A percentile compares a stretch with the other conserved stretches of the same genome.
Evolutionary conservation across 2,888 invertebrate genomes (phyloP).

Genomic region (Leptura quadrifasciata): DNA sequence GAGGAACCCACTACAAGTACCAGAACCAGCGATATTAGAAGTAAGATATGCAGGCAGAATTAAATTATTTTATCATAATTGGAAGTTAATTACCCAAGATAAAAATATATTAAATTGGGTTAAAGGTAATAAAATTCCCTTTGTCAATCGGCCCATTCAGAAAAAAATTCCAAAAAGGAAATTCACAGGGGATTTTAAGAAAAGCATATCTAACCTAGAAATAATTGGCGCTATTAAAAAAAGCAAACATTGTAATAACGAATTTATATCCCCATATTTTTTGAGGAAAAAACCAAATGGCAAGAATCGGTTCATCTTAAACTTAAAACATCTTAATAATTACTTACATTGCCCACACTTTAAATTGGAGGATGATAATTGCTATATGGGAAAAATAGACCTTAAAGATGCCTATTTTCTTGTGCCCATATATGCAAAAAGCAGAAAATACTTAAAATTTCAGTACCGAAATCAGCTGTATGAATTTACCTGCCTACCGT

Average conservation of each 20-base stretch:
- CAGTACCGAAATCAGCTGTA: slow-evolving; percentile 27
- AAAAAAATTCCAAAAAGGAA: too few relatives aligned
- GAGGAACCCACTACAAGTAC: too few relatives aligned
- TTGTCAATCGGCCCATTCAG: too few relatives aligned
- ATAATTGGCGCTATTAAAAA: slow-evolving; percentile 11
- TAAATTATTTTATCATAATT: too few relatives aligned
- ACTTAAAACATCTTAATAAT: slow-evolving; percentile 16
- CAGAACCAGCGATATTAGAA: too few relatives aligned
- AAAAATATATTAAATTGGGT: too few relatives aligned
- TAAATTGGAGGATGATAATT: slow-evolving; percentile 22
- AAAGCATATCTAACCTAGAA: background rate
- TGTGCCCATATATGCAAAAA: slow-evolving; percentile 7
- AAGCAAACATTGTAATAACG: slow-evolving; percentile 13
- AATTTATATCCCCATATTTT: slow-evolving; percentile 40
- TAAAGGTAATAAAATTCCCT: too few relatives aligned
- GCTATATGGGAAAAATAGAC: slow-evolving; percentile 23
- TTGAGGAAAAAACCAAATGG: slow-evolving; percentile 29
- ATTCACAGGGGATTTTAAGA: too few relatives aligned
- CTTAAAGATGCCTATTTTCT: slow-evolving; percentile 36
- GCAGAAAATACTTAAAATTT: slow-evolving; percentile 39
- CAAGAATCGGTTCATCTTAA: slow-evolving; percentile 10
- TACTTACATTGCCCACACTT: slow-evolving; percentile 7
- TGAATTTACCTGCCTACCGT: slow-evolving; percentile 39
- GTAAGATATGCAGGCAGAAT: too few relatives aligned
- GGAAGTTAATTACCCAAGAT: too few relatives aligned